Evolutionary conservation across 2,797 vertebrate species (phyloP).

Genomic region (Austrolebias charrua): DNA sequence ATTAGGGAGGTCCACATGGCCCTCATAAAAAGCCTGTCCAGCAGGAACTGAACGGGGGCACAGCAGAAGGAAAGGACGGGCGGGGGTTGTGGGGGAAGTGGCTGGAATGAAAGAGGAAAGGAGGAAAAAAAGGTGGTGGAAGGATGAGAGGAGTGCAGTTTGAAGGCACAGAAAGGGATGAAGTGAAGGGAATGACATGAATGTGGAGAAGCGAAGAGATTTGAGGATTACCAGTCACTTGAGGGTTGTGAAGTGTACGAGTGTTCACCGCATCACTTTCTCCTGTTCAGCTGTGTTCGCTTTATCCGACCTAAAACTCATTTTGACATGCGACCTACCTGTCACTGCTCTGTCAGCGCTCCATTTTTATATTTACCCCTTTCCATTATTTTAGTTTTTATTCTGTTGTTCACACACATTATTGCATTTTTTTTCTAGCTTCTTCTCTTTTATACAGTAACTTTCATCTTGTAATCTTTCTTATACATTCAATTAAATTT

Average conservation of each 20-base stretch:
- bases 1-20: constrained; percentile 66
- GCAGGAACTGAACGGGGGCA: constrained; percentile 48
- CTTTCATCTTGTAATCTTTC: neutral
- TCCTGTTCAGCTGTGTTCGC: constrained; percentile 31
- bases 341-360: constrained; percentile 8
- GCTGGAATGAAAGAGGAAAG: constrained; percentile 1
- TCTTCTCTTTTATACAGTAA: neutral
- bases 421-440: neutral
- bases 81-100: constrained; percentile 10
- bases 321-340: constrained; percentile 41
- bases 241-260: constrained; percentile 21
- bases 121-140: constrained; percentile 16
- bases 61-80: constrained; percentile 25
- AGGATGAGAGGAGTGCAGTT: constrained; percentile 15
- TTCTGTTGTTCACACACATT: neutral
- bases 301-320: constrained; percentile 37
- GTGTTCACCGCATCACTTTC: constrained; percentile 36
- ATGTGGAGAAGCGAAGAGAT: constrained; percentile 25
- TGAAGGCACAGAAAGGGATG: neutral
- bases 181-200: constrained; percentile 10
- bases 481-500: neutral
- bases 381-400: neutral
- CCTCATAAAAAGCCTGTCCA: constrained; percentile 59
- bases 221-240: constrained; percentile 38
- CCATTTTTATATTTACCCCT: neutral